phyloP scores from a whole-genome alignment of 2,113 vertebrate species.

The Pelmatolapia mariae region DNA sequence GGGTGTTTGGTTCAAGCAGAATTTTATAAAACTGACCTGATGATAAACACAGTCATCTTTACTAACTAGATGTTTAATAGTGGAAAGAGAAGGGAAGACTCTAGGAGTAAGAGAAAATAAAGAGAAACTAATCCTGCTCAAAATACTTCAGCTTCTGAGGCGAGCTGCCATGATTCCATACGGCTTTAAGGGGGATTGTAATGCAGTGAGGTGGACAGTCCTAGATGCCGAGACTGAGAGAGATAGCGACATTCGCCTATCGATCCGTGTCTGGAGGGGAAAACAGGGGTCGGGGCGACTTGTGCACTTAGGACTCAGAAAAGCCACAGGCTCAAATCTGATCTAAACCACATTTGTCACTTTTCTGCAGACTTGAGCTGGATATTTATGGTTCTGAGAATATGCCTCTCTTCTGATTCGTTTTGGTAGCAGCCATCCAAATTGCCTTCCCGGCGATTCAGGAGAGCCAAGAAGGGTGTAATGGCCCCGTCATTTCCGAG shows the following conservation, averaged over 20 bases:
- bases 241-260: neutral
- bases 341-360: slow-evolving; percentile 58
- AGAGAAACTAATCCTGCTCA: neutral
- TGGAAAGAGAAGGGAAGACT: neutral
- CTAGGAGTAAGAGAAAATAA: neutral
- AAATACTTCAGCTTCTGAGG: neutral
- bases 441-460: slow-evolving; percentile 47
- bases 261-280: neutral
- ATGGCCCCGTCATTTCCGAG: slow-evolving; percentile 45
- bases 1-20: neutral
- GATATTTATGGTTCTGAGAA: slow-evolving; percentile 50
- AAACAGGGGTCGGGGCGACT: neutral
- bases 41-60: neutral
- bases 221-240: neutral
- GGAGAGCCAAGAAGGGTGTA: slow-evolving; percentile 28
- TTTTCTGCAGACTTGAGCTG: slow-evolving; percentile 44
- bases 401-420: slow-evolving; percentile 51
- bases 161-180: neutral
- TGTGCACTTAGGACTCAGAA: slow-evolving; percentile 1
- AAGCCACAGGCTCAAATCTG: slow-evolving; percentile 39
- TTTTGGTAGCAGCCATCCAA: slow-evolving; percentile 53
- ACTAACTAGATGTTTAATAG: neutral
- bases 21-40: neutral
- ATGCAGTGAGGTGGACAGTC: neutral
- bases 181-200: neutral